Conservation (phyloP, 2,797 vertebrate species). For the Acridotheres tristis region DNA sequence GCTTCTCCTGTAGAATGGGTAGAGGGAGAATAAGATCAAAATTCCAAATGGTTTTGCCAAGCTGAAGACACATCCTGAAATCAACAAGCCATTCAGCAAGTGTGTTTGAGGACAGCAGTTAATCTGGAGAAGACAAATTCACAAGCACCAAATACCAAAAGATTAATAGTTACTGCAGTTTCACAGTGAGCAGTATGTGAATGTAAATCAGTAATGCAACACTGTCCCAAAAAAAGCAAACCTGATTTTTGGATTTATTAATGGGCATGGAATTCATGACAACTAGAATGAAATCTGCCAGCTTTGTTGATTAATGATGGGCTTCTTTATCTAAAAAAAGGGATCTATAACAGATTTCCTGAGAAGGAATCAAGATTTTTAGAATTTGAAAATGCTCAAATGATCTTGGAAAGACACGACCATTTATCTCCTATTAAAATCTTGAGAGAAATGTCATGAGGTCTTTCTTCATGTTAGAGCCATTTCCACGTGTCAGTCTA, state of each 20-base stretch:
- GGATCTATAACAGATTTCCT: background rate
- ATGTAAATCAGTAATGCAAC: background rate
- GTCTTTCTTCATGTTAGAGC: background rate
- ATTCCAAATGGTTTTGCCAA: background rate
- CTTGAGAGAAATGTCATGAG: background rate
- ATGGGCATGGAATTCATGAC: background rate
- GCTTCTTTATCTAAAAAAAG: background rate
- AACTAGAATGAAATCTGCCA: background rate
- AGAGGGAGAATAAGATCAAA: background rate
- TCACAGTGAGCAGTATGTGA: background rate
- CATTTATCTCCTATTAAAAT: background rate
- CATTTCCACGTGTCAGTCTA: background rate
- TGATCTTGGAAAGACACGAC: background rate
- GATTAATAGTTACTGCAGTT: background rate
- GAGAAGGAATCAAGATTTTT: background rate
- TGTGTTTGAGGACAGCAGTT: background rate
- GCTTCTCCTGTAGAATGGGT: background rate
- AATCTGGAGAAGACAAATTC: background rate
- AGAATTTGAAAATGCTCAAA: background rate
- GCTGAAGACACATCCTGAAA: background rate
- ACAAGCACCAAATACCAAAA: background rate
- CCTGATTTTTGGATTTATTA: background rate
- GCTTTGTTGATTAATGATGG: background rate
- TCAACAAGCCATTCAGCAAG: background rate
- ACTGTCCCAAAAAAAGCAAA: background rate